These are phyloP conservation scores for Corvus cornix DNA, from an alignment of 2,113 vertebrate genomes.

Conservation along the genomic window DNA sequence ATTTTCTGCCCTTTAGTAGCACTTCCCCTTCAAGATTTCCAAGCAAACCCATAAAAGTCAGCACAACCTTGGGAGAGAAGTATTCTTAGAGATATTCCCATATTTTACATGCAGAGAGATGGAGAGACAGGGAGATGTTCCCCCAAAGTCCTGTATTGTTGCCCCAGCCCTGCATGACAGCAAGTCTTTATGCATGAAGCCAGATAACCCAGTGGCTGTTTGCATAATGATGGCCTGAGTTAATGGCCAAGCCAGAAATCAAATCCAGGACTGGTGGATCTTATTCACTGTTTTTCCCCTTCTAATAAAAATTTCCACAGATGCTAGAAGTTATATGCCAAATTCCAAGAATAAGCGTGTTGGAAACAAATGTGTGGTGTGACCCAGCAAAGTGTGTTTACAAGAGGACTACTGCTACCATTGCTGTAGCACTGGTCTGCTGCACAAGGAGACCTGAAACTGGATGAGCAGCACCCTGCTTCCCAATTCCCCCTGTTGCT, in stretches of 20 bases:
- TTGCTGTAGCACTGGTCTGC: background rate
- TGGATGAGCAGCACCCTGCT: background rate
- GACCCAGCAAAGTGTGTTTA: background rate
- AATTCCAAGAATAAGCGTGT: slow-evolving; percentile 8
- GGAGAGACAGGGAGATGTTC: background rate
- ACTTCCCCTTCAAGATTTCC: background rate
- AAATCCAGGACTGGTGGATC: background rate
- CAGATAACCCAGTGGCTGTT: background rate
- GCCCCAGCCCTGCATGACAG: background rate
- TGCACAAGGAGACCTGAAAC: background rate
- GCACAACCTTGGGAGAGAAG: background rate
- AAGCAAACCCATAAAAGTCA: slow-evolving; percentile 30
- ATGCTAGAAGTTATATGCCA: background rate
- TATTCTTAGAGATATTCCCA: background rate
- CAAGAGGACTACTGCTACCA: background rate
- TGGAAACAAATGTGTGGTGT: slow-evolving; percentile 27
- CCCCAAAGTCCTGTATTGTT: background rate
- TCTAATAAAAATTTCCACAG: slow-evolving; percentile 5
- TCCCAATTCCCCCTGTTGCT: accelerated
- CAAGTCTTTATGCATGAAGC: background rate
- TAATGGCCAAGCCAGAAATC: background rate
- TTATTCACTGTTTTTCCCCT: background rate
- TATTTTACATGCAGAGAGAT: background rate
- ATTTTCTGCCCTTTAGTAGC: background rate
- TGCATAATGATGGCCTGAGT: background rate